These are phyloP conservation scores for Coelinius sp. DNA, from an alignment of 2,888 invertebrate genomes.

Conservation along the genomic window DNA sequence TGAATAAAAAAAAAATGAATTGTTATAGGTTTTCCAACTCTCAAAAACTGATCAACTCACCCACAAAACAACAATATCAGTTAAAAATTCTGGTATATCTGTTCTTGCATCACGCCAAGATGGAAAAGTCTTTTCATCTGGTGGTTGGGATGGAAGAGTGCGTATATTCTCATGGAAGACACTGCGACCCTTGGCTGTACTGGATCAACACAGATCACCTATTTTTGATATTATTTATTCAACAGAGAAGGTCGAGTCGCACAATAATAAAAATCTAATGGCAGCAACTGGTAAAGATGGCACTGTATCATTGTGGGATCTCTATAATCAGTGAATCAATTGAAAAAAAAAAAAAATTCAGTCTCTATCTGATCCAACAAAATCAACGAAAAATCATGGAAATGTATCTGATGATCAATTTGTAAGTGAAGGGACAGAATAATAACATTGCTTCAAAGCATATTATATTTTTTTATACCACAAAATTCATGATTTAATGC, in stretches of 20 bases:
- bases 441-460: conserved; percentile 18
- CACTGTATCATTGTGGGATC: conserved; percentile 84
- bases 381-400: conserved; percentile 12
- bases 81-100: conserved; percentile 84
- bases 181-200: conserved; percentile 79
- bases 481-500: conserved; percentile 26
- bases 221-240: conserved; percentile 83
- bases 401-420: conserved; percentile 7
- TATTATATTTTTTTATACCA: conserved; percentile 47
- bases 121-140: conserved; percentile 81
- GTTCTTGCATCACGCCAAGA: conserved; percentile 79
- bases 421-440: neutral
- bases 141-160: conserved; percentile 84
- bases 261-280: conserved; percentile 82
- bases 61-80: conserved; percentile 72
- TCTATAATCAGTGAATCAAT: conserved; percentile 75
- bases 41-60: conserved; percentile 58
- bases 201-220: conserved; percentile 81
- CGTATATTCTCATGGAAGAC: conserved; percentile 86
- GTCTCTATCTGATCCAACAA: neutral
- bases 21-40: conserved; percentile 59
- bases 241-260: conserved; percentile 75
- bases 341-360: neutral
- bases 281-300: conserved; percentile 84
- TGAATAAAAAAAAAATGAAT: neutral